Base-by-base conservation (phyloP, 2,113 vertebrate species). In the Anoura caudifer region DNA sequence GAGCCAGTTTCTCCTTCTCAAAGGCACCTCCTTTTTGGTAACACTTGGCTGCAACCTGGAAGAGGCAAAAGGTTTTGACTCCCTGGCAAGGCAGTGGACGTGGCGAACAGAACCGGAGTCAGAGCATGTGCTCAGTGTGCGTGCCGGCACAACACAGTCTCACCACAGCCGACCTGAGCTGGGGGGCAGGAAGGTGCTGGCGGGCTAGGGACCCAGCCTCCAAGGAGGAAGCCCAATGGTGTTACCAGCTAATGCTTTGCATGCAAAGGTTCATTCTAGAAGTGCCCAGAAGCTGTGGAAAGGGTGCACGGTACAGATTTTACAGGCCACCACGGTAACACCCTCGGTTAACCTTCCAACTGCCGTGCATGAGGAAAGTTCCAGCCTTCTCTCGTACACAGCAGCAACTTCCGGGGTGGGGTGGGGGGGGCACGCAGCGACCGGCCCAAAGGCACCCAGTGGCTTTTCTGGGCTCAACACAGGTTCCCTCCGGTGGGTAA, bases 1-100 rank as follows among this genome's bases (percentile, higher is more conserved):
- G 95, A 1, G 98, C 98, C 94, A 99, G 95, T 76, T 99, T 99
- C 67, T 98, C 99, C 89, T 99, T 99, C 81, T 99, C 98, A 69
- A 91, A 54, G 17, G 98, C 98, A 73, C 98, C 98, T 95, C 99
- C 99, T 91, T 99, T 99, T 76, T 99, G 99, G 96, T 99, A 99
- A 97, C 99, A 99, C 50, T 99, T 99, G 85, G 99, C 99, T 80
- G 99, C 99, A 93, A 99, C 99, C 99, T 99, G 96, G 77, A 97
- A 98, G 43, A 84, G 72, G 65, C 52, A 88, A 81, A 86, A 89
- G 50, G 28, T 72, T 77, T 76, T 85, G 50, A 72, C 75, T 94
- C 26, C 52, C 85, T 14, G 59, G 19, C 24, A 92, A 93, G 45
- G 54, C 33, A n/a, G 33, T 2, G 1, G 43, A 80, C 38, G 43